A percentile compares a stretch with the other conserved stretches of the same genome.
Conservation (phyloP, 2,113 vertebrate species). For the Delphinus delphis region DNA sequence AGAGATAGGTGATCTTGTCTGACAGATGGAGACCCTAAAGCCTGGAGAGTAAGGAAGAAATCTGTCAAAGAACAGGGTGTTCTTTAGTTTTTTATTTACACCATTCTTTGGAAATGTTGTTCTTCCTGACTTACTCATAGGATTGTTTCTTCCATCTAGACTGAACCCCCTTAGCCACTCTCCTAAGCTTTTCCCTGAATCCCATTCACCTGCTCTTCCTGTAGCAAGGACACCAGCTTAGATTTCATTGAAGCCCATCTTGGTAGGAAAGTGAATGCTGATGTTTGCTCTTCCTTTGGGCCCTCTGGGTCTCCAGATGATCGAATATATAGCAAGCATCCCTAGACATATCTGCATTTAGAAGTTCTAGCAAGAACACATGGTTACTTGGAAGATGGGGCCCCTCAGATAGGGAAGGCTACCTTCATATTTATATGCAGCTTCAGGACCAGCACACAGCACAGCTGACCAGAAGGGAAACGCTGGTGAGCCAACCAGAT, state of each 20-base stretch:
- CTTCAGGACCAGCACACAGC: background rate
- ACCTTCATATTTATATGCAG: background rate
- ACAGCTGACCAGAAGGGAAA: background rate
- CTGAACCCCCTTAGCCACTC: background rate
- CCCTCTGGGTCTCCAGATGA: background rate
- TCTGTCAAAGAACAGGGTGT: background rate
- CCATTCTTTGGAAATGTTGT: background rate
- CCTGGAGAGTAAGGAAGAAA: background rate
- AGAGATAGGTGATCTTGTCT: background rate
- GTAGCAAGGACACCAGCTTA: background rate
- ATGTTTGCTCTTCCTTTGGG: background rate
- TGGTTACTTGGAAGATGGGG: background rate
- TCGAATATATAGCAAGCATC: fast-evolving
- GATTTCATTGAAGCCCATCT: background rate
- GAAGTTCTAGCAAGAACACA: background rate
- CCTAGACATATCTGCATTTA: background rate
- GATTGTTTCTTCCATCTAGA: background rate
- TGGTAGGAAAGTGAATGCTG: background rate
- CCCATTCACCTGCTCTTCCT: background rate
- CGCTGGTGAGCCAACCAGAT: background rate
- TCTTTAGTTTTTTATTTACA: background rate
- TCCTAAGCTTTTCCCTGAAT: background rate
- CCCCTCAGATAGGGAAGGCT: background rate
- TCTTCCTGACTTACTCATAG: background rate
- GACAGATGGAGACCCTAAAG: background rate